phyloP scores from a whole-genome alignment of 2,888 invertebrate genomes.

The Brachylomia viminalis region DNA sequence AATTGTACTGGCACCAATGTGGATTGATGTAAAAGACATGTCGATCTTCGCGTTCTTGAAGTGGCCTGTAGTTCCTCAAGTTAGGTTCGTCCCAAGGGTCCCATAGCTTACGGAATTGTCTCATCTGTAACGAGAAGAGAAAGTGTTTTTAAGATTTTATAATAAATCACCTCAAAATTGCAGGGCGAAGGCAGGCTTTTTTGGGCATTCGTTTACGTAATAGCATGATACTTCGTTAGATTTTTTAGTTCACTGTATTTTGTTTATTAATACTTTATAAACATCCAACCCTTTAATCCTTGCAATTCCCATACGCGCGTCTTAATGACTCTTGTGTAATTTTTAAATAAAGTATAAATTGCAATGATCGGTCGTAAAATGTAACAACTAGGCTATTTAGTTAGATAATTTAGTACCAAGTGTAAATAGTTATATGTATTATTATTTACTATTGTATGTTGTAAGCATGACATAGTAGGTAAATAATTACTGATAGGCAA shows the following conservation, averaged over 20 bases:
- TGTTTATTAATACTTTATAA: not conserved
- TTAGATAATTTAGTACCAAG: not conserved
- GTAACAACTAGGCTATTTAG: not conserved
- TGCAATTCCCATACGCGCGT: not conserved
- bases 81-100: slow-evolving; percentile 89
- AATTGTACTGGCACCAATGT: slow-evolving; percentile 87
- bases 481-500: no score
- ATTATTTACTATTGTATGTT: not conserved
- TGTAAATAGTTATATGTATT: not conserved
- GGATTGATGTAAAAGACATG: slow-evolving; percentile 90
- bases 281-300: not conserved
- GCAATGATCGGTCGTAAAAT: not conserved
- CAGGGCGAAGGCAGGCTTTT: not conserved
- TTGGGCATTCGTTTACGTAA: not conserved
- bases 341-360: not conserved
- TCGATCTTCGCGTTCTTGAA: slow-evolving; percentile 84
- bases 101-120: slow-evolving; percentile 89
- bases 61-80: slow-evolving; percentile 88
- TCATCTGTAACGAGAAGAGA: slow-evolving; percentile 82
- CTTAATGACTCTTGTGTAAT: not conserved
- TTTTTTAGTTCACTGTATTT: not conserved
- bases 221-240: not conserved
- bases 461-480: no score
- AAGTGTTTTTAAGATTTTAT: not conserved
- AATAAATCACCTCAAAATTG: not conserved